Evolutionary conservation across 1,140 invertebrate genomes (phyloP).

Genomic region (Trichomalopsis sarcophagae): DNA sequence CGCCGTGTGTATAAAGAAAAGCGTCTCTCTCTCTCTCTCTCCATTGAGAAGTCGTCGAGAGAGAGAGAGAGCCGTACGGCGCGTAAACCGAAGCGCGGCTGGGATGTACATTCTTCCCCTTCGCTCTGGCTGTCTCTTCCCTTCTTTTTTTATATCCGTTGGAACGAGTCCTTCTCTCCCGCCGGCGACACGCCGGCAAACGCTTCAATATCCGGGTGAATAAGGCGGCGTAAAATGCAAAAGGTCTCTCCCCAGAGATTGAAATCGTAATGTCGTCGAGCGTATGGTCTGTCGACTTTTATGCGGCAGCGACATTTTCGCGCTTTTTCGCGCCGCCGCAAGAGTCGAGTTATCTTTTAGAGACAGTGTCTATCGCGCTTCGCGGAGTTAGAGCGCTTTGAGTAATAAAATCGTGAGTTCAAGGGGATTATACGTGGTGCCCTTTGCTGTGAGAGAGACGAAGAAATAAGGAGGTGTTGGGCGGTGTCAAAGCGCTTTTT

Average conservation of each 20-base stretch:
- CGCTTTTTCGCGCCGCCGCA: not conserved
- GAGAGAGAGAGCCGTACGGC: not conserved
- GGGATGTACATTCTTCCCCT: not conserved
- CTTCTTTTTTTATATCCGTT: not conserved
- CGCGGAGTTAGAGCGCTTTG: not conserved
- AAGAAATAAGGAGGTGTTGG: too few species aligned
- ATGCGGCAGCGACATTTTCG: not conserved
- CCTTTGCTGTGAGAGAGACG: too few species aligned
- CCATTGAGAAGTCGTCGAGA: not conserved
- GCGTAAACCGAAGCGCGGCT: not conserved
- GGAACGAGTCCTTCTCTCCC: not conserved
- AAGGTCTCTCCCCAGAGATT: conserved; percentile 57
- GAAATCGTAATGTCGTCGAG: conserved; percentile 57
- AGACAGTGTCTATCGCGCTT: conserved; percentile 18
- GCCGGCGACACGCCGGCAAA: conserved; percentile 25
- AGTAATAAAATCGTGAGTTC: conserved; percentile 17
- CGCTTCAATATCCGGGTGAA: conserved; percentile 48
- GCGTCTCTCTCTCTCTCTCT: not conserved
- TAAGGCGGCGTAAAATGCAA: conserved; percentile 58
- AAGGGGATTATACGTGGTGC: too few species aligned
- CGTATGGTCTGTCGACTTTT: not conserved
- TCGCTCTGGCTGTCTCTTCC: too few species aligned
- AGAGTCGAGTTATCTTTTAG: not conserved
- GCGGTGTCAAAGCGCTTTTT: too few species aligned
- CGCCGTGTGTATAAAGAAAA: not conserved